phyloP scores from a whole-genome alignment of 2,797 vertebrate species.

The Botia almorhae region DNA sequence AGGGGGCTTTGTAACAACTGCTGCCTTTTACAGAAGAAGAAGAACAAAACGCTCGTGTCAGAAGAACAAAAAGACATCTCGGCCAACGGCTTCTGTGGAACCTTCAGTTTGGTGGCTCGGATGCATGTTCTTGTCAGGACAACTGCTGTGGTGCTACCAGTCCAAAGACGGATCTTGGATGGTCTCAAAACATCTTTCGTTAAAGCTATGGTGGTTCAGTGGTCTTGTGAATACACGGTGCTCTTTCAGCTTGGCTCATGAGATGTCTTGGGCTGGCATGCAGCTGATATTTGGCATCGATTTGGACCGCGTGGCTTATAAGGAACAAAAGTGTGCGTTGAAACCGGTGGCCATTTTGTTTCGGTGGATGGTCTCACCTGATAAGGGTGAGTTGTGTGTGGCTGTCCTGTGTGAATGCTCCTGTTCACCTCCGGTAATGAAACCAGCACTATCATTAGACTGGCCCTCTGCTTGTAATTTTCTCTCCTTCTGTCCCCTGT shows the following conservation, averaged over 20 bases:
- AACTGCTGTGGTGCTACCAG: conserved; percentile 39
- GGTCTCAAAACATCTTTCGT: conserved; percentile 30
- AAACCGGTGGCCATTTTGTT: background rate
- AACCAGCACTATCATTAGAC: conserved; percentile 13
- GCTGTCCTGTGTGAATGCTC: background rate
- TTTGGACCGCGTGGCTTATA: background rate
- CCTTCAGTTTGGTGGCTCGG: conserved; percentile 38
- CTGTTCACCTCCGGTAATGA: background rate
- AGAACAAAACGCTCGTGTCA: conserved; percentile 46
- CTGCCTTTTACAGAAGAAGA: conserved; percentile 44
- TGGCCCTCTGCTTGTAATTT: conserved; percentile 1
- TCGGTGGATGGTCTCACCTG: background rate
- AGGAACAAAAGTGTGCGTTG: background rate
- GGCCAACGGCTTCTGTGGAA: conserved; percentile 28
- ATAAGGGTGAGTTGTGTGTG: conserved; percentile 9
- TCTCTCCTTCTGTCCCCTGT: conserved; percentile 7
- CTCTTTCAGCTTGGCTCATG: conserved; percentile 5
- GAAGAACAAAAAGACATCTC: conserved; percentile 51
- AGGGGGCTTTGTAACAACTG: conserved; percentile 27
- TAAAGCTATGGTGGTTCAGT: conserved; percentile 33
- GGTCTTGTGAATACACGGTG: conserved; percentile 3
- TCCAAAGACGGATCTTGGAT: conserved; percentile 44
- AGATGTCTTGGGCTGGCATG: conserved; percentile 5
- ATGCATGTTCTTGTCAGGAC: conserved; percentile 33
- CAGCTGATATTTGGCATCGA: conserved; percentile 3